Evolutionary conservation across 2,888 invertebrate genomes (phyloP).

Genomic region (Epinotia demarniana): DNA sequence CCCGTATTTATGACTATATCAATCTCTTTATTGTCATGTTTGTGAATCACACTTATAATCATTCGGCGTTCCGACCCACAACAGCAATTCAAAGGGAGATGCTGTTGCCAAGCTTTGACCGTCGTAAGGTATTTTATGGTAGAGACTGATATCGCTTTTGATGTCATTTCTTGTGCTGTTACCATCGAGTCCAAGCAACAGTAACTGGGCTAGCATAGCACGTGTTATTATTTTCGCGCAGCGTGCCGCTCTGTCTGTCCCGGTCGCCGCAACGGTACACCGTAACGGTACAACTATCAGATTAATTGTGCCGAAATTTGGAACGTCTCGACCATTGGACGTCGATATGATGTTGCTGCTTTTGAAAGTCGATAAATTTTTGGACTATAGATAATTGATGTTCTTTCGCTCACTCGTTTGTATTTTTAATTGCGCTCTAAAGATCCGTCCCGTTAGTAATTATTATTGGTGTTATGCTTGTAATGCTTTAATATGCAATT

Average conservation of each 20-base stretch:
- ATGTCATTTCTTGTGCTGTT: neutral
- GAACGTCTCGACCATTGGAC: slow-evolving; percentile 39
- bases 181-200: slow-evolving; percentile 14
- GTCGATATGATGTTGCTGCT: slow-evolving; percentile 28
- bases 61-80: neutral
- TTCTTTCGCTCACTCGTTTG: neutral
- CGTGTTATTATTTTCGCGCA: slow-evolving; percentile 42
- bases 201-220: slow-evolving; percentile 33
- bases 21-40: no score
- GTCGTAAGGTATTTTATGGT: neutral
- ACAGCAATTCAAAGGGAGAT: neutral
- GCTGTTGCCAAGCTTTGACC: neutral
- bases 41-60: neutral
- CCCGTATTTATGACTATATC: neutral
- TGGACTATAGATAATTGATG: neutral
- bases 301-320: slow-evolving; percentile 61
- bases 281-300: slow-evolving; percentile 57
- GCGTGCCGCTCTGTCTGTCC: slow-evolving; percentile 39
- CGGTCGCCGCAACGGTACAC: slow-evolving; percentile 52
- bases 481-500: neutral
- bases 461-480: neutral
- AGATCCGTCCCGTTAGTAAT: neutral
- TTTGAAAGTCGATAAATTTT: slow-evolving; percentile 36
- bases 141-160: neutral
- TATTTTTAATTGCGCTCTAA: neutral